Evolutionary conservation across 2,797 vertebrate species (phyloP), one percentile per base, ranked within the genome.

Genomic region (Pangasius mekongensis): DNA sequence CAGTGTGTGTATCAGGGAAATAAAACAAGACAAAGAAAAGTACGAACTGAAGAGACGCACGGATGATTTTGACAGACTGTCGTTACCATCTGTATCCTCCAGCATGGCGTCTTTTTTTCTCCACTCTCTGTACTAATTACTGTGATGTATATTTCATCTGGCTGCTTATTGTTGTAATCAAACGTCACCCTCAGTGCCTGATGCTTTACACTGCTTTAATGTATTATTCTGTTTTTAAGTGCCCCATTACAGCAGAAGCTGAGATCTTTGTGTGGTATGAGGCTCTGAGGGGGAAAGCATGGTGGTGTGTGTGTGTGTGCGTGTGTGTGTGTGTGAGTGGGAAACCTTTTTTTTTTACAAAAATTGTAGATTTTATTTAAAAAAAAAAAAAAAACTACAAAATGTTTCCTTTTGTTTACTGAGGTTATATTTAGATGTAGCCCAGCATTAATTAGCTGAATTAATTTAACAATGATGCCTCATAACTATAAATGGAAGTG

Each of bases 141-240:
- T 95, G 47, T 92, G 88, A 95, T 95, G 93, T 93, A 95, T 95
- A 94, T 96, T 96, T 96, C 87, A 96, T 93, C 85, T 86, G 90
- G 89, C 91, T 90, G 87, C 93, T 94, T 95, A 93, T 93, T 95
- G 91, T 94, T 94, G 93, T 93, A 92, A 91, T 91, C 91, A 92
- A 91, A 92, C 89, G 81, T 92, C 90, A 91, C 87, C 87, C 90
- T 93, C 92, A 73, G 90, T 90, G 82, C 91, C 88, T 93, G 91
- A 87, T 91, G 89, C 91, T 95, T 94, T 92, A 94, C 92, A 89
- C 87, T 92, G 83, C 88, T 93, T 93, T 95, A 93, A 96, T 96
- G 94, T 93, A 93, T 96, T 95, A 96, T 96, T 96, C 95, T 93
- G 91, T 95, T 95, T 96, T 93, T 92, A 86, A 92, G 92, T 91